These are phyloP conservation scores for Colinus virginianus DNA, from an alignment of 2,113 vertebrate genomes.

Conservation along the genomic window DNA sequence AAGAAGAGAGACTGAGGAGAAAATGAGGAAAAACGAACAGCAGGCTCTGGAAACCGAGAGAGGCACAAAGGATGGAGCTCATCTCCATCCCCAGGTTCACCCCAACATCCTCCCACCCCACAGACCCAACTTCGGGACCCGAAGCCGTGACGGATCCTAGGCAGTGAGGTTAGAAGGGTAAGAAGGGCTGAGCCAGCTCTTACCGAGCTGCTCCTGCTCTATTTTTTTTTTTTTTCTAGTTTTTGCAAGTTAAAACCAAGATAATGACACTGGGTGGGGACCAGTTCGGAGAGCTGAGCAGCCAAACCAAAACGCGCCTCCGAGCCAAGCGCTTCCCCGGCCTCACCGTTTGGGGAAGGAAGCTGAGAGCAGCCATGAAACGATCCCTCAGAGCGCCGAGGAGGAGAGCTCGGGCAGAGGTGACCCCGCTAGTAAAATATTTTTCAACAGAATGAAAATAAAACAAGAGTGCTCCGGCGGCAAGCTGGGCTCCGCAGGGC, in stretches of 20 bases:
- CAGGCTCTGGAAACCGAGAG: neutral
- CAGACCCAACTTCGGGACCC: fast-evolving
- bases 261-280: constrained; percentile 95
- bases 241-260: constrained; percentile 88
- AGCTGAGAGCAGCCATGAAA: constrained; percentile 73
- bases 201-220: neutral
- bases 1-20: neutral
- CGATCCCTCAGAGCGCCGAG: constrained; percentile 64
- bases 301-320: constrained; percentile 93
- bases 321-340: constrained; percentile 88
- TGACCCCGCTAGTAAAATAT: constrained; percentile 77
- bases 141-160: neutral
- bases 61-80: neutral
- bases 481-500: constrained; percentile 17
- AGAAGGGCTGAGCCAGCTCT: constrained; percentile 60
- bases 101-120: neutral
- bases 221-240: neutral
- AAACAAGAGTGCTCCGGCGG: constrained; percentile 63
- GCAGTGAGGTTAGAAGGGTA: constrained; percentile 52
- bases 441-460: constrained; percentile 76
- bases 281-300: constrained; percentile 72
- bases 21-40: neutral
- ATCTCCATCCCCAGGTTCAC: neutral
- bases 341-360: constrained; percentile 81
- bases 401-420: constrained; percentile 62